Evolutionary conservation across 2,888 invertebrate species (phyloP).

Genomic region (Habrosyne pyritoides): DNA sequence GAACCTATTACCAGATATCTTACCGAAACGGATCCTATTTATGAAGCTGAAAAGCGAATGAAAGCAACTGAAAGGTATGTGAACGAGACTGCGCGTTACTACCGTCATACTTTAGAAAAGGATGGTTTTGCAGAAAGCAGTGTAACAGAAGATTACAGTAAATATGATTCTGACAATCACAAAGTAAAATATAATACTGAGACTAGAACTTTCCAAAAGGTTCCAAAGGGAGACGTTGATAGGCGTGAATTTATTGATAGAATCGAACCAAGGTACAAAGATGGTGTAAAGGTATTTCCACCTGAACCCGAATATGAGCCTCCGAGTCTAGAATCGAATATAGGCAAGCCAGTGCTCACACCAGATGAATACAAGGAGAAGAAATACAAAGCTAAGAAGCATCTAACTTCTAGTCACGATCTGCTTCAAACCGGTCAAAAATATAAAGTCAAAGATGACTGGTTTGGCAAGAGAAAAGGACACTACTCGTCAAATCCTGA

Average conservation of each 20-base stretch:
- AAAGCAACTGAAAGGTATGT: conserved; percentile 82
- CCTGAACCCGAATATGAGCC: conserved; percentile 85
- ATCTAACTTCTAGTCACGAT: conserved; percentile 79
- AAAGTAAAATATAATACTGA: conserved; percentile 75
- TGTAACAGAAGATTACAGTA: conserved; percentile 76
- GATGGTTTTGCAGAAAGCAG: conserved; percentile 82
- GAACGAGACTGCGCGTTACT: conserved; percentile 83
- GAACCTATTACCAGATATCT: conserved; percentile 73
- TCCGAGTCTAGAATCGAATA: conserved; percentile 85
- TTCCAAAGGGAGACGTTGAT: conserved; percentile 65
- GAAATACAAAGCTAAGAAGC: conserved; percentile 75
- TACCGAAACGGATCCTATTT: conserved; percentile 75
- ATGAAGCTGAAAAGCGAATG: conserved; percentile 76
- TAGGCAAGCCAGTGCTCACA: conserved; percentile 82
- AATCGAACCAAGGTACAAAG: conserved; percentile 58
- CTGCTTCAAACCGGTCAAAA: conserved; percentile 70
- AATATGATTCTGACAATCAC: conserved; percentile 75
- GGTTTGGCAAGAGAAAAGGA: conserved; percentile 75
- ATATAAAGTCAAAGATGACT: conserved; percentile 73
- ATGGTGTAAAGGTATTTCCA: conserved; percentile 67
- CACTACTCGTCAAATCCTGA: conserved; percentile 86
- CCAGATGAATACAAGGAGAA: conserved; percentile 84
- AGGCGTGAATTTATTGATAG: conserved; percentile 68
- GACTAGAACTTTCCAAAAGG: conserved; percentile 63
- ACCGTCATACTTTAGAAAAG: conserved; percentile 81